Percentiles rank a stretch among this genome's conserved stretches.
Conservation (phyloP, 2,797 vertebrate species). For the Adrianichthys oophorus region DNA sequence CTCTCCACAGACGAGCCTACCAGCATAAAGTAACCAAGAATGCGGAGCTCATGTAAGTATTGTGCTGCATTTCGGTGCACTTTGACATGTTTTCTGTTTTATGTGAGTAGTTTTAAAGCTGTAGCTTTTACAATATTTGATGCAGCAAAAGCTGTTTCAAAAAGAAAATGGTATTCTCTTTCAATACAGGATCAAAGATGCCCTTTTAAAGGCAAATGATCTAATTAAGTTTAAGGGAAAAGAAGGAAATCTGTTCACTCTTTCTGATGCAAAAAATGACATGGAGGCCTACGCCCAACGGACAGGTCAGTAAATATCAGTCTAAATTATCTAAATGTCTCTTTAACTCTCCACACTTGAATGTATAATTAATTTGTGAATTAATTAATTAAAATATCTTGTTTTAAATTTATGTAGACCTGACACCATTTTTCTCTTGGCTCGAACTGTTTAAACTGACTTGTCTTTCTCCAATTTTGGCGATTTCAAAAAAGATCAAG, state of each 20-base stretch:
- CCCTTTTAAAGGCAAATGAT: constrained; percentile 88
- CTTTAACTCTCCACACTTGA: no score
- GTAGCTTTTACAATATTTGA: background rate
- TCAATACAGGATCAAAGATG: constrained; percentile 88
- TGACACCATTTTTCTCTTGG: no score
- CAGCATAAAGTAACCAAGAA: constrained; percentile 92
- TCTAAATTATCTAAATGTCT: constrained; percentile 35
- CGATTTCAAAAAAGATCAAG: no score
- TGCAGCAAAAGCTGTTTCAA: background rate
- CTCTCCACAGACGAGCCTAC: constrained; percentile 91
- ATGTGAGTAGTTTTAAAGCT: background rate
- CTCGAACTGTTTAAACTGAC: no score
- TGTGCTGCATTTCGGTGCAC: background rate
- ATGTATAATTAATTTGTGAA: no score
- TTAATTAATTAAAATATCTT: no score
- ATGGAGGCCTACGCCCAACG: constrained; percentile 95
- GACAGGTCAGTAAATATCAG: constrained; percentile 80
- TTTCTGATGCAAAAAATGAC: constrained; percentile 89
- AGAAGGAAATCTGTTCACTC: constrained; percentile 68
- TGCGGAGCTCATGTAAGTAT: constrained; percentile 92
- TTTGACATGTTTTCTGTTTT: background rate
- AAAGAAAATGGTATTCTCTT: background rate
- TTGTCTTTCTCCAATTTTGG: no score
- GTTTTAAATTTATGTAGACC: no score
- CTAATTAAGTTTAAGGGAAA: constrained; percentile 81